phyloP scores from a whole-genome alignment of 2,113 vertebrate genomes.

The Lepus americanus region DNA sequence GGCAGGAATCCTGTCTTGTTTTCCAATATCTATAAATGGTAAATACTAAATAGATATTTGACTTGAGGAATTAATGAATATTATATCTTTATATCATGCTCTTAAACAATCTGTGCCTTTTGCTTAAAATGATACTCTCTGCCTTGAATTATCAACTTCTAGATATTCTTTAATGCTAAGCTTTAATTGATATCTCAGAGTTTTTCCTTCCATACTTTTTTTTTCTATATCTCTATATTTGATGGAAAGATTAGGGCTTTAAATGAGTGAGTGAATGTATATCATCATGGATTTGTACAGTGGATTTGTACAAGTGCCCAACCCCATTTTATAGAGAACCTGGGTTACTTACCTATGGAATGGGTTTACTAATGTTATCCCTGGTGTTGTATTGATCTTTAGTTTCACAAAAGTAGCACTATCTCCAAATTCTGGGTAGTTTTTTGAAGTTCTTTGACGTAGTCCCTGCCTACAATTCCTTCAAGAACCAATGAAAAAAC shows the following conservation, averaged over 20 bases:
- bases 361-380: neutral
- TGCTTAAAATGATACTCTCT: neutral
- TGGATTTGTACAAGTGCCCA: neutral
- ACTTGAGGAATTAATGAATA: neutral
- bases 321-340: neutral
- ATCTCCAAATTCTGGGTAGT: conserved; percentile 25
- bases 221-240: conserved; percentile 9
- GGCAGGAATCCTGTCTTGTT: neutral
- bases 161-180: neutral
- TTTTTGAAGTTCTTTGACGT: conserved; percentile 23
- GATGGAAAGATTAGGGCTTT: neutral
- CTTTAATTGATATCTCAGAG: neutral
- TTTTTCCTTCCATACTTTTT: neutral
- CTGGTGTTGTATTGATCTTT: conserved; percentile 26
- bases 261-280: neutral
- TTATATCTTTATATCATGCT: neutral
- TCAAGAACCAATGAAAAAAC: neutral
- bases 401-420: neutral
- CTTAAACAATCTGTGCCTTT: neutral
- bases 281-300: neutral
- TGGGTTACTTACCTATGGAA: neutral
- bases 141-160: conserved; percentile 4
- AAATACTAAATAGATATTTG: neutral
- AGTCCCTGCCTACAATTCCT: neutral
- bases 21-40: neutral